Evolutionary conservation across 2,113 vertebrate genomes (phyloP).

Genomic region (Phyllostomus discolor): DNA sequence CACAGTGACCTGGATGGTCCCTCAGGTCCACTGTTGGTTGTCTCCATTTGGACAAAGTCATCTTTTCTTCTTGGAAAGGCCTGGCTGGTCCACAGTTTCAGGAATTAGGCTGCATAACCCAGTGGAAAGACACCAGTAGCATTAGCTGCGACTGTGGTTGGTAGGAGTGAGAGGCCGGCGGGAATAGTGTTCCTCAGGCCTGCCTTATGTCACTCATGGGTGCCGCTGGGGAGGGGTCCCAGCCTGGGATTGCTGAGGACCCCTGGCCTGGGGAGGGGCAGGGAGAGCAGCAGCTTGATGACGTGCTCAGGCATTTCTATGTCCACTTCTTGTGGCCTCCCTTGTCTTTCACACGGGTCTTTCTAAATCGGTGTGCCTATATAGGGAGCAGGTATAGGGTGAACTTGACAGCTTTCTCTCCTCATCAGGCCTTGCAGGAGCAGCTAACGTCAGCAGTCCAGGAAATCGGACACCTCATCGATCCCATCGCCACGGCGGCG

Average conservation of each 20-base stretch:
- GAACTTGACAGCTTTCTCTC: conserved; percentile 35
- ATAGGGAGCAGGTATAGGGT: not conserved
- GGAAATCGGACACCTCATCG: conserved; percentile 97
- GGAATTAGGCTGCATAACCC: not conserved
- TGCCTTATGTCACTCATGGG: not conserved
- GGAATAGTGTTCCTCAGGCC: not conserved
- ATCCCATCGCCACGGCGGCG: conserved; percentile 93
- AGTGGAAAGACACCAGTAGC: not conserved
- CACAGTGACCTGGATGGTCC: not conserved
- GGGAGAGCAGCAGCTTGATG: not conserved
- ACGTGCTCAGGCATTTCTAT: not conserved
- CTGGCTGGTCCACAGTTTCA: not conserved
- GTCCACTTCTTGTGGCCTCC: not conserved
- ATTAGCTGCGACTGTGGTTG: not conserved
- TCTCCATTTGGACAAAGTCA: not conserved
- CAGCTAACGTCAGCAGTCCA: conserved; percentile 97
- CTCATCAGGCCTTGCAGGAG: conserved; percentile 92
- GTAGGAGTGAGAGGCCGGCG: not conserved
- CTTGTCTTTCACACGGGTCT: not conserved
- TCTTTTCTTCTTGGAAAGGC: conserved; percentile 37
- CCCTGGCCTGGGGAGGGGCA: not conserved
- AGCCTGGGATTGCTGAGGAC: not conserved
- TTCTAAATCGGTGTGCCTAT: not conserved
- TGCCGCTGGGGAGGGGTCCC: too few species aligned
- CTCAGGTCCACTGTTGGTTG: not conserved